Base-by-base conservation (phyloP, 1,140 invertebrate species). In the Stegodyphus dumicola region DNA sequence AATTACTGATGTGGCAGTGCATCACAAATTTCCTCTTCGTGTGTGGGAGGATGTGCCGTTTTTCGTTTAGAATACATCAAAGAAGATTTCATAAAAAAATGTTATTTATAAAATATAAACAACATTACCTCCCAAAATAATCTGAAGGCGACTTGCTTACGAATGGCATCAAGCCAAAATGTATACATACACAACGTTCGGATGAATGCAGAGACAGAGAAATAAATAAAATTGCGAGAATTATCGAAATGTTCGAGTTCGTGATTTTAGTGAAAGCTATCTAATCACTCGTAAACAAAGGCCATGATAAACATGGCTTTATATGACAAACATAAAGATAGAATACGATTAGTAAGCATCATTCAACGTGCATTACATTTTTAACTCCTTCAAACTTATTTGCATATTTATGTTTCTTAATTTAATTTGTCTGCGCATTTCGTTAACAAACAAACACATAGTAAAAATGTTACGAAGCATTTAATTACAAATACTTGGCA, bases 21-120 rank as follows among this genome's bases (percentile, higher is more conserved):
- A 33, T 33, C 33, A 33, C 33, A 33, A 60, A 60, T 11, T 11
- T 60, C 15, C 48, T 71, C 56, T 52, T 7, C 60, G 10, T 51
- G 75, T 56, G 75, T 77, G 7, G 75, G 75, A 5, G 13, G 75
- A 11, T 9, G 4, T 60, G 2, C 15, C 9, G 56, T 60, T 60
- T 60, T 60, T 11, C 56, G 56, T 51, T 78, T 78, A 11, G n/a
- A 69, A 66, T 65, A 13, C 17, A 69, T 49, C 10, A 51, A 80
- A 60, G n/a, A 71, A 60, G n/a, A 51, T 71, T 80, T 73, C 56
- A 6, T 17, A 67, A 71, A 80, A 71, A 18, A 56, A 60, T 18
- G 78, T 80, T 80, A 80, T 80, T 80, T 80, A 73, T 80, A 80
- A 80, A 80, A 71, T 80, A 70, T 80, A 80, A 80, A 80, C 78